Evolutionary conservation across 1,140 invertebrate genomes (phyloP), one percentile per base, ranked within the genome.

Genomic region (Scaptomyza pallida): DNA sequence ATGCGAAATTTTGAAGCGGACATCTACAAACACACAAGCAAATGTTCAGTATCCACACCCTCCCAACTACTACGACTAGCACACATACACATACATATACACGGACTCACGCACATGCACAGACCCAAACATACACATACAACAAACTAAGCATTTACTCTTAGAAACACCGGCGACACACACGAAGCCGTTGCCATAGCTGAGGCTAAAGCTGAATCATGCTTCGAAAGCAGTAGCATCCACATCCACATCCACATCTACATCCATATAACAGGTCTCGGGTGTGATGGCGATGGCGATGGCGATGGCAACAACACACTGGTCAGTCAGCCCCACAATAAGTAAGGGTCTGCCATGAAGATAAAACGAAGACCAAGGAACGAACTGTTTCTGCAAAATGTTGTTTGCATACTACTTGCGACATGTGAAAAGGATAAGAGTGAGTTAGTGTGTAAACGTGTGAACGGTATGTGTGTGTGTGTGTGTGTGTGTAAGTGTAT

Each of bases 311-410:
- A 21, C 21, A 21, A 21, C 2, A 26, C 69, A 61, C 74, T 86
- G 82, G 83, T 83, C 83, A 88, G 82, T 65, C 57, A 4, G 23
- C 9, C 75, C 78, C 82, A 88, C 83, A 89, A 88, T 89, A 88
- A 73, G 89, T 86, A 90, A 90, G 85, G 89, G 82, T 86, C 89
- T 86, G 82, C 77, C 85, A 90, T 90, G 89, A 90, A 90, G 89
- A 90, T 90, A 90, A 89, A 90, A 86, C 89, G 89, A 90, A 90
- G 89, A 90, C 89, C 89, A 90, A 90, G 89, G 89, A 90, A 89
- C 85, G 85, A 89, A 90, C 78, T 90, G 85, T 86, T 85, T 89
- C 86, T 90, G 89, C 89, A 89, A 90, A 90, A 90, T 89, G 80
- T 90, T 89, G 89, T 90, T 90, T 90, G 89, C 89, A 90, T 90